Evolutionary conservation across 2,888 invertebrate genomes (phyloP), one percentile per base, ranked within the genome.

Genomic region (Magallana nippona): DNA sequence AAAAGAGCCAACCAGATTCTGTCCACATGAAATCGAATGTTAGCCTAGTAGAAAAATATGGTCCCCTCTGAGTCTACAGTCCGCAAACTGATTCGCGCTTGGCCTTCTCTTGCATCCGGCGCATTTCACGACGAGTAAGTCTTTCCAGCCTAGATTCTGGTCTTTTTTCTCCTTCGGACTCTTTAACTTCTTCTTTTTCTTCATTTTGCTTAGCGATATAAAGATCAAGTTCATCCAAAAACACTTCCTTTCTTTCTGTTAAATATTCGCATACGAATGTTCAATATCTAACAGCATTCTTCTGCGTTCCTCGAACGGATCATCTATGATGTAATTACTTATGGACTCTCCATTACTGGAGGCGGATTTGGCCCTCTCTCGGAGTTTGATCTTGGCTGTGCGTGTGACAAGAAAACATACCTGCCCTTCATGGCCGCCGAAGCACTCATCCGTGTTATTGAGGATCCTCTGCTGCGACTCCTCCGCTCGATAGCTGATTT

Each of bases 291-390:
- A 57, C 10, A 88, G 57, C 32, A 83, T 82, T 79, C 86, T 81
- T 19, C 88, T 83, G 19, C 87, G 79, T 62, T 88, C 88, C 55
- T 87, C 89, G 62, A 84, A 85, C 10, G 85, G 86, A 63, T 88
- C 85, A 15, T 84, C 87, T 8, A 85, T 87, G 19, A 87, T 63
- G 78, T 84, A 84, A n/a, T 83, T 80, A 1, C 82, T 84, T 1
- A 86, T 71, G 55, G 81, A 81, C 27, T 80, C 82, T n/a, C 84
- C 84, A 17, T 60, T 27, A 17, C 56, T 79, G 44, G 57, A 57
- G 58, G 78, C 19, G 2, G 81, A 81, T 62, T 80, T 44, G 15
- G 78, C 55, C 44, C 63, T 79, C 44, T 83, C 78, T 78, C 60
- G 11, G 44, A 32, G 27, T 32, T n/a, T 71, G 81, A 55, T 84